Conservation (phyloP, 2,888 invertebrate species). For the Oscheius sp. region DNA sequence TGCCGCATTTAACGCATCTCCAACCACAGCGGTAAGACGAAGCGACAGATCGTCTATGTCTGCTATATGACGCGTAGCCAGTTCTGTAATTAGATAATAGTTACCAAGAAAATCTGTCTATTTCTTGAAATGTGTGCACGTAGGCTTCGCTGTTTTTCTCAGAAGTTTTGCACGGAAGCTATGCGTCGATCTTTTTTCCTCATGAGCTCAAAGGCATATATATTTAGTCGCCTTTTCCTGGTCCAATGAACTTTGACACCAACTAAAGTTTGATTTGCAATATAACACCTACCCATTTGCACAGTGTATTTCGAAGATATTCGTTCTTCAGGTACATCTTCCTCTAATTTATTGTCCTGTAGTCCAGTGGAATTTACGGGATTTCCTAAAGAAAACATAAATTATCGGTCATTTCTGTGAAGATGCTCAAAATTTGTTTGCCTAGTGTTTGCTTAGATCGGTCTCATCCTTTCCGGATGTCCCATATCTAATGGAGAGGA, state of each 20-base stretch:
- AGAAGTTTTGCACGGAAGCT: no score
- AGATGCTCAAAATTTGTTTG: conserved; percentile 31
- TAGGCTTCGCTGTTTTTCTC: no score
- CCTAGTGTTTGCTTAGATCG: conserved; percentile 19
- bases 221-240: no score
- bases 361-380: not conserved
- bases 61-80: conserved; percentile 11
- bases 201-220: not conserved
- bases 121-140: not conserved
- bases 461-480: conserved; percentile 31
- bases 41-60: not conserved
- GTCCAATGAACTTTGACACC: no score
- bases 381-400: conserved; percentile 20
- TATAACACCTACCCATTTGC: conserved; percentile 14
- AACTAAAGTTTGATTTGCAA: no score
- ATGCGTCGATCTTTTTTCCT: not conserved
- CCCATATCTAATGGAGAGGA: conserved; percentile 27
- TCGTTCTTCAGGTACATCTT: not conserved
- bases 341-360: not conserved
- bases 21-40: conserved; percentile 1
- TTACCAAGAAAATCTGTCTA: not conserved
- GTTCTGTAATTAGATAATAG: not conserved
- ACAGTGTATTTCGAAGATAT: conserved; percentile 15
- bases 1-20: conserved; percentile 23
- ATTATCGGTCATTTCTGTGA: conserved; percentile 1